These are phyloP conservation scores for Drosophila hydei DNA, from an alignment of 1,140 invertebrate genomes.

Conservation along the genomic window DNA sequence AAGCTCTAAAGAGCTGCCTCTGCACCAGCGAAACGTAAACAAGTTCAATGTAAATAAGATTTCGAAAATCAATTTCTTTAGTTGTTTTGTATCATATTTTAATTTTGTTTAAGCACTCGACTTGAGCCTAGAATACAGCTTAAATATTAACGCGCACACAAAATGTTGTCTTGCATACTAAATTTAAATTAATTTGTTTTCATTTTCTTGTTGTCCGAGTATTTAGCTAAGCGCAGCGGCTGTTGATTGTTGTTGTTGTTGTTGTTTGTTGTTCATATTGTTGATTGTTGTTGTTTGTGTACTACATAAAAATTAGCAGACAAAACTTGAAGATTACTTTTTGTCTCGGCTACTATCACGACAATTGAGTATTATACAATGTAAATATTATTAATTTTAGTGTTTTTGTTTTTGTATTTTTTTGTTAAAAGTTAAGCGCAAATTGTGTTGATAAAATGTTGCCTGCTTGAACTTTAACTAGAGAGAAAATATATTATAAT, in stretches of 20 bases:
- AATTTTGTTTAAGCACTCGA: slow-evolving; percentile 59
- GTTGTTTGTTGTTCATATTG: slow-evolving; percentile 7
- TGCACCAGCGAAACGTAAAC: background rate
- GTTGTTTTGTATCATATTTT: slow-evolving; percentile 46
- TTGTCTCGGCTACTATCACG: slow-evolving; percentile 76
- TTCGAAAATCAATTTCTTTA: slow-evolving; percentile 10
- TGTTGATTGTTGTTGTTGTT: slow-evolving; percentile 14
- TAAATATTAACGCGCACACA: slow-evolving; percentile 61
- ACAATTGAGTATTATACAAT: slow-evolving; percentile 80
- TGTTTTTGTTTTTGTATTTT: slow-evolving; percentile 27
- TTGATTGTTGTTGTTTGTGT: slow-evolving; percentile 28
- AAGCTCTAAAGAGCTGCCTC: slow-evolving; percentile 55
- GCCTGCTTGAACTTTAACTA: slow-evolving; percentile 18
- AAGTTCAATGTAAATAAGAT: background rate
- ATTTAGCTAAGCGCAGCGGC: slow-evolving; percentile 19
- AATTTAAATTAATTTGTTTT: slow-evolving; percentile 57
- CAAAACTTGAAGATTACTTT: slow-evolving; percentile 54
- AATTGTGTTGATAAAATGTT: slow-evolving; percentile 8
- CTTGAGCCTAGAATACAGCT: slow-evolving; percentile 57
- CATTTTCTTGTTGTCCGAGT: slow-evolving; percentile 22
- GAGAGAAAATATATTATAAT: slow-evolving; percentile 21
- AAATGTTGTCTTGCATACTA: slow-evolving; percentile 43
- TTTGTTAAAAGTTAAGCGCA: slow-evolving; percentile 46
- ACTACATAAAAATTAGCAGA: slow-evolving; percentile 67
- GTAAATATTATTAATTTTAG: slow-evolving; percentile 39